Evolutionary conservation across 2,797 vertebrate genomes (phyloP).

Genomic region (Podarcis siculus): DNA sequence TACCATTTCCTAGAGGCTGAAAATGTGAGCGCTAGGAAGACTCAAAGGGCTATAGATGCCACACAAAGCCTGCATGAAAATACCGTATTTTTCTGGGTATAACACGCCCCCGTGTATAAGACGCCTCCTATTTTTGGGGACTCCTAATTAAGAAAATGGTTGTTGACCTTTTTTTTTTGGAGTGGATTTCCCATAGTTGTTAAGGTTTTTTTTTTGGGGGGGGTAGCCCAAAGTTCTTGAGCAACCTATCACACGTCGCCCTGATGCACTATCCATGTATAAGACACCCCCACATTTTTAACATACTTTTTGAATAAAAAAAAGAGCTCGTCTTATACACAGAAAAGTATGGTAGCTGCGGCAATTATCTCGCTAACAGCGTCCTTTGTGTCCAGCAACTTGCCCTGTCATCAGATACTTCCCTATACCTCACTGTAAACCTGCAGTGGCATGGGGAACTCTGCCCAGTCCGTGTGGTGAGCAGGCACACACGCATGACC

Average conservation of each 20-base stretch:
- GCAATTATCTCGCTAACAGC: not conserved
- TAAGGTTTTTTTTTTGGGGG: too few species aligned
- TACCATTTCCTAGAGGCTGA: constrained; percentile 16
- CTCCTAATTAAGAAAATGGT: too few species aligned
- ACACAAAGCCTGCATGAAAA: not conserved
- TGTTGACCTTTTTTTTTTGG: too few species aligned
- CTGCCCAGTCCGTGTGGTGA: not conserved
- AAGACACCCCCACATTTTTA: not conserved
- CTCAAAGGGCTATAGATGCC: not conserved
- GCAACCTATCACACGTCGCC: too few species aligned
- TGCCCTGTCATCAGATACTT: not conserved
- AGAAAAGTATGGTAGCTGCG: not conserved
- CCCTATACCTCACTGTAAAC: not conserved
- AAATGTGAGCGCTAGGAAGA: constrained; percentile 34
- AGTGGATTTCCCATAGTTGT: too few species aligned
- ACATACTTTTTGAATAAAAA: too few species aligned
- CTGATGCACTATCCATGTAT: too few species aligned
- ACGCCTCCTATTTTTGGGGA: too few species aligned
- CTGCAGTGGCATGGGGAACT: not conserved
- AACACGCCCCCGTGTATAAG: too few species aligned
- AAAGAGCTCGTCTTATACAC: too few species aligned
- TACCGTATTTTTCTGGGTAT: too few species aligned
- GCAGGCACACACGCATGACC: not conserved
- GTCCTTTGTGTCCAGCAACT: not conserved
- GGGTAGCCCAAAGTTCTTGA: too few species aligned